These are phyloP conservation scores for Aphrocallistes beatrix DNA, from an alignment of 37 sponge, comb jelly and placozoan species.

Conservation along the genomic window DNA sequence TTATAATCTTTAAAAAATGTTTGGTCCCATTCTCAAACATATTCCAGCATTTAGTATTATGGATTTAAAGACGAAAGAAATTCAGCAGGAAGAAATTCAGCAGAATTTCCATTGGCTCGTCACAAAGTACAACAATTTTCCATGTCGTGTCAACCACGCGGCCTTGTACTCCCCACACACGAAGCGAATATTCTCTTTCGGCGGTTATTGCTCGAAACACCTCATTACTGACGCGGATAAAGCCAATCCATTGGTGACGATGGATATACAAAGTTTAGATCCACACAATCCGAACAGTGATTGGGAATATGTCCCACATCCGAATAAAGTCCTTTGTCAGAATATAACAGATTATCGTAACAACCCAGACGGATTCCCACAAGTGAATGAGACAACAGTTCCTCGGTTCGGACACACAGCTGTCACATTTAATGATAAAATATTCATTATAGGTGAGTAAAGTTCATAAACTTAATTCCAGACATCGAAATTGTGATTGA, in stretches of 20 bases:
- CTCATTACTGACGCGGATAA: not conserved
- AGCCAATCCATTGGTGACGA: not conserved
- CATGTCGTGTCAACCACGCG: not conserved
- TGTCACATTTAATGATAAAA: conserved; percentile 1
- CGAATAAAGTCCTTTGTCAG: not conserved
- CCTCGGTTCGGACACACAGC: conserved; percentile 5
- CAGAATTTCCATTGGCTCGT: conserved; percentile 10
- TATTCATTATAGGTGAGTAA: conserved; percentile 8
- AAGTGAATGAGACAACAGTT: not conserved
- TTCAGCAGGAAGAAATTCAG: not conserved
- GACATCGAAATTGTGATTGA: too few species aligned
- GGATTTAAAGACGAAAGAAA: not conserved
- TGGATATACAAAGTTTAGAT: conserved; percentile 8
- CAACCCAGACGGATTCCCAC: not conserved
- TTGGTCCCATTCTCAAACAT: not conserved
- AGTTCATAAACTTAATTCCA: too few species aligned
- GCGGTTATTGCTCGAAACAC: not conserved
- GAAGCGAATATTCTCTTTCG: not conserved
- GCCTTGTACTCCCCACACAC: not conserved
- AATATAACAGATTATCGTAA: not conserved
- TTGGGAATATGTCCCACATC: not conserved
- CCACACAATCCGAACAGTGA: not conserved
- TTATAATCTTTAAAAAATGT: not conserved
- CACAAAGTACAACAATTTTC: not conserved
- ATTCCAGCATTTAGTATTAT: not conserved